These are phyloP conservation scores for Idaea biselata DNA, from an alignment of 2,888 invertebrate species.

Conservation along the genomic window DNA sequence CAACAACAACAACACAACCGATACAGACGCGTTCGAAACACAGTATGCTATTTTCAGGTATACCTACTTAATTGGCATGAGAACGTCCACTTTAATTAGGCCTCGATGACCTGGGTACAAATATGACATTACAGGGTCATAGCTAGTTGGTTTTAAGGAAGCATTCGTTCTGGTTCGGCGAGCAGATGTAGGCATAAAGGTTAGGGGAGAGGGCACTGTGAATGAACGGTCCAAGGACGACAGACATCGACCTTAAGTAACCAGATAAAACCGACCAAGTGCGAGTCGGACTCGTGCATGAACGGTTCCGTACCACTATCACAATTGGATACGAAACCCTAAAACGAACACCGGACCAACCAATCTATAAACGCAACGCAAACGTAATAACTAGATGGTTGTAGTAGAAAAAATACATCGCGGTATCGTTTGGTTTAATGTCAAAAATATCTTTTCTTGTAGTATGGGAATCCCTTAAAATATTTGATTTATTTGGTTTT, in stretches of 20 bases:
- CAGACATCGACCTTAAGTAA: constrained; percentile 16
- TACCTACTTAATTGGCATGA: constrained; percentile 44
- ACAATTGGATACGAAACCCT: too few relatives aligned
- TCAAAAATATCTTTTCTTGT: too few relatives aligned
- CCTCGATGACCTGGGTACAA: constrained; percentile 26
- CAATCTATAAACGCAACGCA: too few relatives aligned
- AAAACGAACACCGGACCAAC: too few relatives aligned
- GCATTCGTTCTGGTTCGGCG: constrained; percentile 52
- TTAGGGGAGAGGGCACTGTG: constrained; percentile 48
- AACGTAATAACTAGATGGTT: too few relatives aligned
- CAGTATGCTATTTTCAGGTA: constrained; percentile 60
- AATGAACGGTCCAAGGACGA: constrained; percentile 55
- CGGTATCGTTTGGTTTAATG: too few relatives aligned
- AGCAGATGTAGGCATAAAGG: constrained; percentile 47
- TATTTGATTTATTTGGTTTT: too few relatives aligned
- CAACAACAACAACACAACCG: constrained; percentile 55
- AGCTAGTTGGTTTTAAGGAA: constrained; percentile 45
- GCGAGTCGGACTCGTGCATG: too few relatives aligned
- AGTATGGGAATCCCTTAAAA: too few relatives aligned
- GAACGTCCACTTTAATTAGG: constrained; percentile 39
- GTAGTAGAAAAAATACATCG: too few relatives aligned
- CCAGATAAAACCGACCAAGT: too few relatives aligned
- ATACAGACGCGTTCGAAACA: constrained; percentile 44
- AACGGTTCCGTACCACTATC: too few relatives aligned
- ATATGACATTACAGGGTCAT: constrained; percentile 35